Percentiles rank a stretch among this genome's conserved stretches.
Evolutionary conservation across 1,140 invertebrate species (phyloP).

Genomic region (Zaprionus davidi): DNA sequence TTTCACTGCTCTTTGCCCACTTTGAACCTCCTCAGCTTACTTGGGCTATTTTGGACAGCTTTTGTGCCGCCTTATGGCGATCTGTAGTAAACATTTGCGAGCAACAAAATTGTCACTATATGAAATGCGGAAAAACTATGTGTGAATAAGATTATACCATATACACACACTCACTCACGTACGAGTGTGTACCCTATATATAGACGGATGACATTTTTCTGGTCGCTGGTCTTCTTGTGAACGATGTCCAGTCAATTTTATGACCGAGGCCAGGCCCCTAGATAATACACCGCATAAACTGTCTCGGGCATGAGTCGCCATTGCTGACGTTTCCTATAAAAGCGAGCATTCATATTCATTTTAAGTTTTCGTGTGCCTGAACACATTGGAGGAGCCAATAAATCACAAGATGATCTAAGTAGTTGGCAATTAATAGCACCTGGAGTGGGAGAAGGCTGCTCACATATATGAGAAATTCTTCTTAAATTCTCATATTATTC

Average conservation of each 20-base stretch:
- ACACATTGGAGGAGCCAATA: slow-evolving; percentile 44
- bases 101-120: slow-evolving; percentile 71
- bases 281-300: slow-evolving; percentile 40
- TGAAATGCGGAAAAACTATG: slow-evolving; percentile 79
- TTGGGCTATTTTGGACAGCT: slow-evolving; percentile 69
- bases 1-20: slow-evolving; percentile 8
- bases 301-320: slow-evolving; percentile 8
- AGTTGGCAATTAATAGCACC: slow-evolving; percentile 44
- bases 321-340: slow-evolving; percentile 42
- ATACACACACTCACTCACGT: slow-evolving; percentile 4
- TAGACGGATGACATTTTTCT: slow-evolving; percentile 71
- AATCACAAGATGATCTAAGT: slow-evolving; percentile 51
- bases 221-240: slow-evolving; percentile 49
- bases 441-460: slow-evolving; percentile 15
- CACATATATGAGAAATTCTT: slow-evolving; percentile 1
- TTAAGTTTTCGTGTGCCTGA: slow-evolving; percentile 29
- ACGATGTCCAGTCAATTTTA: slow-evolving; percentile 76
- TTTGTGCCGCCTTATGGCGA: slow-evolving; percentile 31
- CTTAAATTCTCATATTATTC: neutral
- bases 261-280: slow-evolving; percentile 51
- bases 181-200: slow-evolving; percentile 63
- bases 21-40: slow-evolving; percentile 11
- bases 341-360: slow-evolving; percentile 45
- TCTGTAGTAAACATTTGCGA: slow-evolving; percentile 60
- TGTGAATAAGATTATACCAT: slow-evolving; percentile 62